Conservation (phyloP, 2,797 vertebrate genomes). For the Acridotheres tristis region DNA sequence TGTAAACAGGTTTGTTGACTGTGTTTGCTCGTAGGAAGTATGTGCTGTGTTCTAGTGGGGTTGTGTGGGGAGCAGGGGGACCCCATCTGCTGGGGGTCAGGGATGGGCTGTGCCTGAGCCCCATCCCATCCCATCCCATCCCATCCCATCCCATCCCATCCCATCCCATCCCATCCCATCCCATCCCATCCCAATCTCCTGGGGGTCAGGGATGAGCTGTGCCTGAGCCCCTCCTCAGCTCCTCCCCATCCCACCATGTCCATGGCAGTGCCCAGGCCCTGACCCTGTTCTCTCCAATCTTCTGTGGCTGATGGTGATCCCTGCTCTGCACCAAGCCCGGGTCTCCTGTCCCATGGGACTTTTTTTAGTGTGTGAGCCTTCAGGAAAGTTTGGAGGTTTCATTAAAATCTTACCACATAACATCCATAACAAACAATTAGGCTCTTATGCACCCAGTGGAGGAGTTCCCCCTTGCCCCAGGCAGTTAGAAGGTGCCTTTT, state of each 20-base stretch:
- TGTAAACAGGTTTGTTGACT: background rate
- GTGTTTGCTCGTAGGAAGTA: background rate
- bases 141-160: too few species aligned
- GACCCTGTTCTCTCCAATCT: background rate
- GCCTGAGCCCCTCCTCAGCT: background rate
- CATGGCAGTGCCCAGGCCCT: rapidly evolving
- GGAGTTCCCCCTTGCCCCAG: background rate
- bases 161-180: too few species aligned
- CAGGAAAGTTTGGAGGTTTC: background rate
- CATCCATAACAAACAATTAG: background rate
- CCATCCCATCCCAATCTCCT: background rate
- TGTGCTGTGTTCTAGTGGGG: rapidly evolving
- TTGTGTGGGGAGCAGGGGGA: background rate
- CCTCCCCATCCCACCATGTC: background rate
- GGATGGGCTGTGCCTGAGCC: too few species aligned
- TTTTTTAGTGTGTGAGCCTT: background rate
- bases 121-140: background rate
- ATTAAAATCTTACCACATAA: background rate
- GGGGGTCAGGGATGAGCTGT: background rate
- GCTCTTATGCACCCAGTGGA: background rate
- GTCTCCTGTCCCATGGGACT: rapidly evolving
- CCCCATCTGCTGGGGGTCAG: rapidly evolving
- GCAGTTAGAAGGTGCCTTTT: constrained; percentile 23
- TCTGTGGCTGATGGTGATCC: background rate
- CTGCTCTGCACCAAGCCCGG: rapidly evolving